Evolutionary conservation across 2,797 vertebrate species (phyloP).

Genomic region (Poeciliopsis turneri): DNA sequence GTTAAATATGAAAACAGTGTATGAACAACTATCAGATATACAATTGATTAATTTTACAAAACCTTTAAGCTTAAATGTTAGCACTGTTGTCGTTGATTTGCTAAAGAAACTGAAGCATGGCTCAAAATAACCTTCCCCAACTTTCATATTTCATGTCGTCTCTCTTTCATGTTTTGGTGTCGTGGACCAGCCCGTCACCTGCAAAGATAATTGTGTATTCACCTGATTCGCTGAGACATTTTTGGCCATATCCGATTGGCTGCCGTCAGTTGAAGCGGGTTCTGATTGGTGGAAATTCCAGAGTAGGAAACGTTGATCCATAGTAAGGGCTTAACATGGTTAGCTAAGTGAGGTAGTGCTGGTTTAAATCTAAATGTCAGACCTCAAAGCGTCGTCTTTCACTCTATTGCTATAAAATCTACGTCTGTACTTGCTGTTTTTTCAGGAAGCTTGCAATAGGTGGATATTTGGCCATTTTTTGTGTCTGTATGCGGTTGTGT

Average conservation of each 20-base stretch:
- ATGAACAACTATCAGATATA: background rate
- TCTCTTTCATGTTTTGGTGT: slow-evolving; percentile 60
- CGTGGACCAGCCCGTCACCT: slow-evolving; percentile 64
- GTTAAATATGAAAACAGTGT: background rate
- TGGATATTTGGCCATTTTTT: background rate
- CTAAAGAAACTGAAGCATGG: background rate
- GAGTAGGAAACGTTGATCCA: slow-evolving; percentile 68
- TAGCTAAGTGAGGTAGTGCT: slow-evolving; percentile 49
- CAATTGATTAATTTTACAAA: too few relatives aligned
- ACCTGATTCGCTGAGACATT: slow-evolving; percentile 68
- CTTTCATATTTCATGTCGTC: background rate
- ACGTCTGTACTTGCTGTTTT: background rate
- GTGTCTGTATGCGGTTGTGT: slow-evolving; percentile 21
- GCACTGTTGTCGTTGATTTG: background rate
- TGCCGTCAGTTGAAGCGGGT: slow-evolving; percentile 8
- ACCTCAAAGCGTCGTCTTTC: background rate
- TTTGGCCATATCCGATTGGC: slow-evolving; percentile 65
- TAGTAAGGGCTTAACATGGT: slow-evolving; percentile 59
- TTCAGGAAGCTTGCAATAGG: background rate
- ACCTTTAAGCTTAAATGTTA: background rate
- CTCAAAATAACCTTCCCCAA: background rate
- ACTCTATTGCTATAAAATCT: background rate
- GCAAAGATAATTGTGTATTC: slow-evolving; percentile 77
- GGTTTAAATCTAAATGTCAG: slow-evolving; percentile 20
- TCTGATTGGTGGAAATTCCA: slow-evolving; percentile 65